Evolutionary conservation across 1,140 invertebrate genomes (phyloP).

Genomic region (Cyrtorhinus lividipennis): DNA sequence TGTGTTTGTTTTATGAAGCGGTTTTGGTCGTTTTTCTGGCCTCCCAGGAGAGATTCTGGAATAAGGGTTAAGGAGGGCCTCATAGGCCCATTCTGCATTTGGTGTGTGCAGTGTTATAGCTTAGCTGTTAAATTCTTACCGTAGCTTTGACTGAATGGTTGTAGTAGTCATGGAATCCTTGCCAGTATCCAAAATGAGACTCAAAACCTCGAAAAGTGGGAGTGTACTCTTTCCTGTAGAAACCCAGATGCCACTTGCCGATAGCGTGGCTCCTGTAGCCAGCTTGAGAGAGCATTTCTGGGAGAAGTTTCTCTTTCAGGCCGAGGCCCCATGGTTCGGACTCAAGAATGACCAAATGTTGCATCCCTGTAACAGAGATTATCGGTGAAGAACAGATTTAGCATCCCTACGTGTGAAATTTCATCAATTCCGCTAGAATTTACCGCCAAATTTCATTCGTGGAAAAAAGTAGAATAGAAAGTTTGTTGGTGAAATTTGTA

Average conservation of each 20-base stretch:
- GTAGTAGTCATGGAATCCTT: slow-evolving; percentile 70
- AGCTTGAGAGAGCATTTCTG: slow-evolving; percentile 53
- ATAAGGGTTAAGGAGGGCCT: too few species aligned
- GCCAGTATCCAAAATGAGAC: slow-evolving; percentile 68
- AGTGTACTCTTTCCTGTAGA: slow-evolving; percentile 50
- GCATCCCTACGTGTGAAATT: neutral
- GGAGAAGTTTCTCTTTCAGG: slow-evolving; percentile 51
- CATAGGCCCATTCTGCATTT: too few species aligned
- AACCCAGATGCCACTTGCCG: slow-evolving; percentile 87
- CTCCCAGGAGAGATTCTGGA: too few species aligned
- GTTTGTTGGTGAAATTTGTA: too few species aligned
- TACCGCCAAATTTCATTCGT: neutral
- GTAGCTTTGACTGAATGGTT: slow-evolving; percentile 36
- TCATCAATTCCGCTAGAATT: neutral
- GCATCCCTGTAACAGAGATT: slow-evolving; percentile 54
- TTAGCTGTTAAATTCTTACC: slow-evolving; percentile 8
- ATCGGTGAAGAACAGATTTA: too few species aligned
- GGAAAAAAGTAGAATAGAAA: too few species aligned
- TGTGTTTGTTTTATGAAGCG: too few species aligned
- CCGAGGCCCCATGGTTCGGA: slow-evolving; percentile 57
- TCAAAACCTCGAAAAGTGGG: slow-evolving; percentile 72
- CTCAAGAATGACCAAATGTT: slow-evolving; percentile 59
- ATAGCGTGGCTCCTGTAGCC: slow-evolving; percentile 72
- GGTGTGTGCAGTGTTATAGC: too few species aligned
- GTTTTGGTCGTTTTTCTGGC: too few species aligned